A percentile compares a stretch with the other conserved stretches of the same genome.
phyloP scores from a whole-genome alignment of 2,888 invertebrate genomes.

The Kryphioiulus occultus region DNA sequence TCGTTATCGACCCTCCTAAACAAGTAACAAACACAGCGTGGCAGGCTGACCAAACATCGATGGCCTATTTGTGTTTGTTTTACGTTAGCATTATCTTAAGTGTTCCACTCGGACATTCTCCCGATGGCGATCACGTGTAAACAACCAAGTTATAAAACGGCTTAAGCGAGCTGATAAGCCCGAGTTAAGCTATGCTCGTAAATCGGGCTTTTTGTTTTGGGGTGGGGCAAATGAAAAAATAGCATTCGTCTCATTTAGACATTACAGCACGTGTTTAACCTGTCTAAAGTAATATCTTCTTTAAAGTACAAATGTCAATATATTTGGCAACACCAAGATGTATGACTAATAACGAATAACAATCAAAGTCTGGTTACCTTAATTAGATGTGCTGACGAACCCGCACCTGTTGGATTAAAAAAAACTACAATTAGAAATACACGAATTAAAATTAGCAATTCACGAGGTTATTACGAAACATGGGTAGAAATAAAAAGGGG shows the following conservation, averaged over 20 bases:
- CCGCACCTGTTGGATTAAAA: background rate
- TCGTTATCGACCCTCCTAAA: background rate
- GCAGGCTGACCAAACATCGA: background rate
- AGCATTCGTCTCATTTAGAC: background rate
- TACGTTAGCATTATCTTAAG: slow-evolving; percentile 15
- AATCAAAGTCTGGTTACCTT: no score
- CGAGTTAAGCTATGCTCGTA: slow-evolving; percentile 8
- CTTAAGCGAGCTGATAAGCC: background rate
- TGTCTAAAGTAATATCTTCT: no score
- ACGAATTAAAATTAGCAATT: background rate
- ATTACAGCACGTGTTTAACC: no score
- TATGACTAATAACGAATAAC: no score
- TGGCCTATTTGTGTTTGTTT: slow-evolving; percentile 23
- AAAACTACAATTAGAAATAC: background rate
- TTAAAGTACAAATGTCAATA: no score
- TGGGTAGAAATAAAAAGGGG: background rate
- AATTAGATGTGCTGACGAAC: background rate
- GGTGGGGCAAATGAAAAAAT: background rate
- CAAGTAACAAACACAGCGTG: background rate
- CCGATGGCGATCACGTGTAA: slow-evolving; percentile 23
- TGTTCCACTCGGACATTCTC: slow-evolving; percentile 13
- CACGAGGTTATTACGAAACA: background rate
- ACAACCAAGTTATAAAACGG: slow-evolving; percentile 5
- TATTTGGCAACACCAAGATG: no score
- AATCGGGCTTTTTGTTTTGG: background rate